Evolutionary conservation across 2,113 vertebrate species (phyloP), one percentile per base, ranked within the genome.

Genomic region (Petromus typicus): DNA sequence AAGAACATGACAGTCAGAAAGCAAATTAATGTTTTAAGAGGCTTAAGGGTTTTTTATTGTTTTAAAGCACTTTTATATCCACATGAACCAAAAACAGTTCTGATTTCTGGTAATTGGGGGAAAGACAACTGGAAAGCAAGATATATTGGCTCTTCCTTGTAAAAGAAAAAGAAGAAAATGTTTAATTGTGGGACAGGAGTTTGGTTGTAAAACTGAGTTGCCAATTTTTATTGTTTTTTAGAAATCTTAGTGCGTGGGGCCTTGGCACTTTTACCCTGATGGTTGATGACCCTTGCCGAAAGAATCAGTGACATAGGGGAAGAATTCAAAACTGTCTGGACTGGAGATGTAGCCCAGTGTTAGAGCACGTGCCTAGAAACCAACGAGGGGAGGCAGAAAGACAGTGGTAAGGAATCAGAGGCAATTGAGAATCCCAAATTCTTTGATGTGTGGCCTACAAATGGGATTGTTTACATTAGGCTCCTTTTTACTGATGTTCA

Each of bases 151-250:
- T 91, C 30, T 69, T 63, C 64, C 67, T 78, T 79, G 51, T 75
- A 84, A 87, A 94, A 64, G 45, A 87, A 91, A 85, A 85, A 66
- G 30, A 86, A 57, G n/a, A 57, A 78, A 71, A 61, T 40, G 14
- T 79, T 88, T 91, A n/a, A 17, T 17, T 86, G 17, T 90, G 48
- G n/a, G 63, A 48, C 20, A 89, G 20, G 90, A 83, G n/a, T 88
- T 97, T 87, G 23, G 7, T 84, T 59, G 45, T 84, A 57, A 95
- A 95, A 40, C 61, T 86, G 56, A 51, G n/a, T 76, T 95, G 54
- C 37, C 43, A 32, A 0, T 73, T 86, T 79, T 76, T n/a, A 17
- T 64, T 81, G 48, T 57, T 73, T 95, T 79, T 79, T 43, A 25
- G 51, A 95, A 90, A 37, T 37, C 51, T 91, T 1, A 69, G 13